A percentile compares a stretch with the other conserved stretches of the same genome.
Conservation (phyloP, 2,113 vertebrate species). For the Plecturocebus donacophilus region DNA sequence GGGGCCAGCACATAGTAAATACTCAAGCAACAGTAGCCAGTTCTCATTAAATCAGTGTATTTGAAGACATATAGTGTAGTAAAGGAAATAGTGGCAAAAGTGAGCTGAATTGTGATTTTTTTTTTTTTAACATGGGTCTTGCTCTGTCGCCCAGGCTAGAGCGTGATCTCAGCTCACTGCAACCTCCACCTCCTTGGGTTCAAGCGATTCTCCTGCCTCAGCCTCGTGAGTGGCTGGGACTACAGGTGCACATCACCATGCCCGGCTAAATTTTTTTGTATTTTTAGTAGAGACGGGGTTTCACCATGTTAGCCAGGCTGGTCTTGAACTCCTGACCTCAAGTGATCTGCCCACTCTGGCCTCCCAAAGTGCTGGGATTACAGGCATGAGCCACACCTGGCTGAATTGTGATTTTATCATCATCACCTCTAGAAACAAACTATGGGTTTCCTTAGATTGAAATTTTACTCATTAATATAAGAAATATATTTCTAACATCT, state of each 20-base stretch:
- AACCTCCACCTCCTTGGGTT: not conserved
- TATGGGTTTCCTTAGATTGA: not conserved
- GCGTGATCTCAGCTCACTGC: not conserved
- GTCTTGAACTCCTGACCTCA: not conserved
- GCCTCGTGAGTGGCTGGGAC: not conserved
- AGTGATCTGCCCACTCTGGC: no score
- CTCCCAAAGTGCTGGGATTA: no score
- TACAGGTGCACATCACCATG: not conserved
- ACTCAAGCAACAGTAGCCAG: not conserved
- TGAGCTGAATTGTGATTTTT: not conserved
- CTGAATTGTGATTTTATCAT: not conserved
- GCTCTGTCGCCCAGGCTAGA: not conserved
- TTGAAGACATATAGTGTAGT: not conserved
- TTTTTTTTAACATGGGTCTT: not conserved
- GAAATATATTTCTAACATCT: not conserved
- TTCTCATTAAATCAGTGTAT: not conserved
- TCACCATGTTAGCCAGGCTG: not conserved
- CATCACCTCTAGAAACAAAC: not conserved
- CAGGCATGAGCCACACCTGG: no score
- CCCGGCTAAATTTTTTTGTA: not conserved
- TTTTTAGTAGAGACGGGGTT: not conserved
- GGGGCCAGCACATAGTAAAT: not conserved
- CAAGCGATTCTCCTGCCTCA: not conserved
- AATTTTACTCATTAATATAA: not conserved
- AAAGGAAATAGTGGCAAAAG: not conserved